Evolutionary conservation across 1,140 invertebrate species (phyloP).

Genomic region (Bombus breviceps): DNA sequence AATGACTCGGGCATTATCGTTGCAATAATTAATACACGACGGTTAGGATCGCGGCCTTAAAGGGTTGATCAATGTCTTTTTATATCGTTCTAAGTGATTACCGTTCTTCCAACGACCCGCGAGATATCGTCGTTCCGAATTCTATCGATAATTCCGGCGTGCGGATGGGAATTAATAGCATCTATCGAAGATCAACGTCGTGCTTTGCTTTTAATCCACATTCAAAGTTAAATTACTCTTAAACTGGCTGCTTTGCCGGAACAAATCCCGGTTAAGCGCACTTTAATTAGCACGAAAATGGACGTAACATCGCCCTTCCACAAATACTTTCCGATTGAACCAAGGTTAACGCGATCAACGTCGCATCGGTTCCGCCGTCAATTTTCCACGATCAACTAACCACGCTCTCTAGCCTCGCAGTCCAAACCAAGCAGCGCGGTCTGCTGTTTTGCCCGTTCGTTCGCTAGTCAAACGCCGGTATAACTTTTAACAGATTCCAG

Average conservation of each 20-base stretch:
- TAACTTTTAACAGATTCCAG: neutral
- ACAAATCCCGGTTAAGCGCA: conserved; percentile 36
- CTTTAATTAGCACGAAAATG: conserved; percentile 57
- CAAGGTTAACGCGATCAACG: conserved; percentile 57
- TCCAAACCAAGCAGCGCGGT: neutral
- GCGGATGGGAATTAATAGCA: conserved; percentile 56
- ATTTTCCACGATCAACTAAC: conserved; percentile 34
- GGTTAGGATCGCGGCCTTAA: conserved; percentile 2
- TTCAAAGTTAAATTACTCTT: conserved; percentile 53
- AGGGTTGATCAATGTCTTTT: conserved; percentile 50
- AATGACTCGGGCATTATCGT: neutral
- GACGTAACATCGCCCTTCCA: conserved; percentile 24
- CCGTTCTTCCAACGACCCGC: neutral
- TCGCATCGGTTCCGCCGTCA: conserved; percentile 5
- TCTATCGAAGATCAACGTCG: conserved; percentile 48
- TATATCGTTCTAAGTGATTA: conserved; percentile 49
- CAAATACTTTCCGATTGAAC: conserved; percentile 56
- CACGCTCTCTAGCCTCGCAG: neutral
- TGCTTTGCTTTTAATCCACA: conserved; percentile 47
- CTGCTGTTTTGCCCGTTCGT: neutral
- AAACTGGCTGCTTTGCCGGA: conserved; percentile 42
- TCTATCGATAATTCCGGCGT: conserved; percentile 53
- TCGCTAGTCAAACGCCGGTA: neutral
- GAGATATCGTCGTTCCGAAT: neutral
- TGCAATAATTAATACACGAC: conserved; percentile 11